Base-by-base conservation (phyloP, 2,113 vertebrate species). In the Thryonomys swinderianus region DNA sequence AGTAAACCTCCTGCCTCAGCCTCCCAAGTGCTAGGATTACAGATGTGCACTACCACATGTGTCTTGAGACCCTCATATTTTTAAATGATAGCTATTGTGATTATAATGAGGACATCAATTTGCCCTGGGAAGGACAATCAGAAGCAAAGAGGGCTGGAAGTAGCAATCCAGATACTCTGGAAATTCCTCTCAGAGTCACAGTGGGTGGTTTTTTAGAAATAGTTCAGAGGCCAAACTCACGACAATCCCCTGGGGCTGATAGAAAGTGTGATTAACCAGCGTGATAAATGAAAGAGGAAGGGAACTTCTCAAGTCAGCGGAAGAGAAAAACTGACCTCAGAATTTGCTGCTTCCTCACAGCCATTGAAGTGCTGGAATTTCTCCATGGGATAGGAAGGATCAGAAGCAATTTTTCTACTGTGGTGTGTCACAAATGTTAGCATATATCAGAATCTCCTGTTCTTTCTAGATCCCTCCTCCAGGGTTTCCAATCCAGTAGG, bases 11-110 rank as follows among this genome's bases (percentile, higher is more conserved):
- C 40, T 73, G 23, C 71, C 11, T 45, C 23, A 45, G 71, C 23
- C 12, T 42, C 23, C 40, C 25, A 27, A 45, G 40, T 14, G 40
- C 71, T 74, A 40, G 71, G 23, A 69, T 27, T 23, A 74, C 11
- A 74, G 23, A 40, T 45, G 12, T 45, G 40, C 13, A 45, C 23
- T 3, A 45, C 71, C 20, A 61, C 16, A 25, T 6, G 20, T 25
- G 5, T 23, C 71, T 74, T 12, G 12, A 74, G 25, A 45, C 74
- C 51, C 40, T 95, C 37, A 55, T 45, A 66, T 93, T 87, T 42
- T 93, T 88, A 66, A 95, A 73, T 88, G 53, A 85, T 59, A 73
- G 21, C 69, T 32, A 78, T 51, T 95, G 34, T 71, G 80, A 59
- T 81, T 81, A 74, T 61, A 10, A 78, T 14, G 1, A 96, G 25